phyloP scores from a whole-genome alignment of 2,888 invertebrate genomes.

The Drosophila infuscata region DNA sequence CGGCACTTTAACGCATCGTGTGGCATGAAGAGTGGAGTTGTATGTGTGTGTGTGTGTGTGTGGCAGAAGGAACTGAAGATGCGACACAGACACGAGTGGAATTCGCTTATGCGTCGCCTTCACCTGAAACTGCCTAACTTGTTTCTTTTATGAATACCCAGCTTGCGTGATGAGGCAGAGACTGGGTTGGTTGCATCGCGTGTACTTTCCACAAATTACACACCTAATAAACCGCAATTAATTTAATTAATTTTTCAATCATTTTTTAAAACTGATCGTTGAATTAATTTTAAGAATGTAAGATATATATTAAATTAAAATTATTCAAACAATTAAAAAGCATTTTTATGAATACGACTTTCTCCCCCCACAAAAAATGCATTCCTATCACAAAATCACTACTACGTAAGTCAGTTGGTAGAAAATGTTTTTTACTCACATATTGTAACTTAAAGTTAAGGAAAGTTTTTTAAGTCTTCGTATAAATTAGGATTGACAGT shows the following conservation, averaged over 20 bases:
- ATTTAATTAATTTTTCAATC: background rate
- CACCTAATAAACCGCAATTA: no score
- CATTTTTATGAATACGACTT: no score
- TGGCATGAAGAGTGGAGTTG: background rate
- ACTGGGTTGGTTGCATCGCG: background rate
- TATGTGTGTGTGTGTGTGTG: background rate
- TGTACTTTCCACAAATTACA: background rate
- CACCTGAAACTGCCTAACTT: conserved; percentile 14
- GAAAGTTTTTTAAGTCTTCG: background rate
- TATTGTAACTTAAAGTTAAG: background rate
- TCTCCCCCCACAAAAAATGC: background rate
- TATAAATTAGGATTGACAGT: background rate
- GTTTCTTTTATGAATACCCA: conserved; percentile 16
- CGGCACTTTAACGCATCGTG: conserved; percentile 21
- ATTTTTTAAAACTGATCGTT: no score
- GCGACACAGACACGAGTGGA: conserved; percentile 9
- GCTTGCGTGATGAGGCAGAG: background rate
- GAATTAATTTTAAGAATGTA: no score
- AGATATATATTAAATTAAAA: no score
- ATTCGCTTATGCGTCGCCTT: background rate
- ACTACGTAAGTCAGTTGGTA: background rate
- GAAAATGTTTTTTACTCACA: background rate
- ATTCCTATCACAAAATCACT: background rate
- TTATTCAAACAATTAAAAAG: no score
- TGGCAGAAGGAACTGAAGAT: background rate